Conservation (phyloP, 2,113 vertebrate species). For the Ptilonorhynchus violaceus region DNA sequence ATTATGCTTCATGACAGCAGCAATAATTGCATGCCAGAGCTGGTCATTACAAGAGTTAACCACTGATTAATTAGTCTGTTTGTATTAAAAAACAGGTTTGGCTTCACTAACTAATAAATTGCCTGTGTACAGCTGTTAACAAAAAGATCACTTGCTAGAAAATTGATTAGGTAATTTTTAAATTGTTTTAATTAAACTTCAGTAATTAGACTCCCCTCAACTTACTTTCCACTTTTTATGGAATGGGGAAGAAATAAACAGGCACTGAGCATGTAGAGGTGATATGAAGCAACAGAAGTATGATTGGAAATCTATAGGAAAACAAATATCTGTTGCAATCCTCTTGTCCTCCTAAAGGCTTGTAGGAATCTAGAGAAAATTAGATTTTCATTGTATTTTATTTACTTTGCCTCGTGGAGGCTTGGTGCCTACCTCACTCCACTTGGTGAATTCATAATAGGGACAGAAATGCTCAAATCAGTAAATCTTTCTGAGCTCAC, state of each 20-base stretch:
- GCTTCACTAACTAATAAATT: slow-evolving; percentile 48
- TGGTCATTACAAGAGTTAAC: slow-evolving; percentile 44
- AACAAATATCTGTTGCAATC: not conserved
- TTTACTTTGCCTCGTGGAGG: not conserved
- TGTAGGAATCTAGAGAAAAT: not conserved
- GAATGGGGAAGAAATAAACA: not conserved
- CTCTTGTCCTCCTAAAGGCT: not conserved
- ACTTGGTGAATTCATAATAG: not conserved
- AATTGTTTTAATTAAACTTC: slow-evolving; percentile 62
- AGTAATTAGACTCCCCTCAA: not conserved
- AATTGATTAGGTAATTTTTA: slow-evolving; percentile 59
- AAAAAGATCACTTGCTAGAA: slow-evolving; percentile 51
- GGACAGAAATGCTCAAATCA: not conserved
- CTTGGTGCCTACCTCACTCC: not conserved
- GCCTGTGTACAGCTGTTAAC: slow-evolving; percentile 32
- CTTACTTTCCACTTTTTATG: not conserved
- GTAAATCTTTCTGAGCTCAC: not conserved
- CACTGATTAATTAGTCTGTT: slow-evolving; percentile 64
- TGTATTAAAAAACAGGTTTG: slow-evolving; percentile 42
- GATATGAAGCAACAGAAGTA: not conserved
- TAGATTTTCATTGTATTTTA: not conserved
- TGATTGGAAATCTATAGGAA: not conserved
- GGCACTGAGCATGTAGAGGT: not conserved
- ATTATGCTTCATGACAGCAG: not conserved
- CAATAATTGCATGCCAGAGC: slow-evolving; percentile 1